Conservation (phyloP, 1,140 invertebrate genomes). For the Bradysia coprophila region DNA sequence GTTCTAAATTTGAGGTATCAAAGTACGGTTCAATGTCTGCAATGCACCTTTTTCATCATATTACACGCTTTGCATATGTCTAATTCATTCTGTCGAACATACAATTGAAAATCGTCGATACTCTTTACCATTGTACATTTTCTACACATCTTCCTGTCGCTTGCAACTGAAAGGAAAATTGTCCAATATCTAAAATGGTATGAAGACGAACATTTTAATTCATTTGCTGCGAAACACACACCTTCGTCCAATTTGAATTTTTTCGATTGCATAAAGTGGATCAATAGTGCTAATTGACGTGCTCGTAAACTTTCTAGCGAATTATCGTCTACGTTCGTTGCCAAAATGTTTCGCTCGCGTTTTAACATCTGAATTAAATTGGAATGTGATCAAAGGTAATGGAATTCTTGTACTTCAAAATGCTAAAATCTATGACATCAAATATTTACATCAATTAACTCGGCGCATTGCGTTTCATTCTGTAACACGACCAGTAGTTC, state of each 20-base stretch:
- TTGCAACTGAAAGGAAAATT: conserved; percentile 3
- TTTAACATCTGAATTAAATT: conserved; percentile 19
- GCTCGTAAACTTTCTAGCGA: conserved; percentile 16
- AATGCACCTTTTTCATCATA: no score
- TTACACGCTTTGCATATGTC: conserved; percentile 21
- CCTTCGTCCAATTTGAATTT: no score
- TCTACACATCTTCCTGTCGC: conserved; percentile 14
- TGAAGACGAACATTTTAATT: no score
- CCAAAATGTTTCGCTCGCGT: conserved; percentile 17
- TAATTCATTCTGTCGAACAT: conserved; percentile 16
- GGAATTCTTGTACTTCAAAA: background rate
- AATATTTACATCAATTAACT: no score
- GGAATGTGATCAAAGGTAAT: background rate
- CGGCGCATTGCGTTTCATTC: no score
- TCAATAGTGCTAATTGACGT: no score
- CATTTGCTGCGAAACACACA: no score
- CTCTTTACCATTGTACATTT: conserved; percentile 20
- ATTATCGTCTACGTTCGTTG: conserved; percentile 10
- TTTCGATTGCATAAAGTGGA: no score
- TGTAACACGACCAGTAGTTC: background rate
- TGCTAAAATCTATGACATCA: background rate
- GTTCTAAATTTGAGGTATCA: no score
- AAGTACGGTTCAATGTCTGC: no score
- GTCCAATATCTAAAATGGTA: conserved; percentile 15
- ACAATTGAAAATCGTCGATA: conserved; percentile 13